phyloP scores from a whole-genome alignment of 2,113 vertebrate genomes.

The Symphodus melops region DNA sequence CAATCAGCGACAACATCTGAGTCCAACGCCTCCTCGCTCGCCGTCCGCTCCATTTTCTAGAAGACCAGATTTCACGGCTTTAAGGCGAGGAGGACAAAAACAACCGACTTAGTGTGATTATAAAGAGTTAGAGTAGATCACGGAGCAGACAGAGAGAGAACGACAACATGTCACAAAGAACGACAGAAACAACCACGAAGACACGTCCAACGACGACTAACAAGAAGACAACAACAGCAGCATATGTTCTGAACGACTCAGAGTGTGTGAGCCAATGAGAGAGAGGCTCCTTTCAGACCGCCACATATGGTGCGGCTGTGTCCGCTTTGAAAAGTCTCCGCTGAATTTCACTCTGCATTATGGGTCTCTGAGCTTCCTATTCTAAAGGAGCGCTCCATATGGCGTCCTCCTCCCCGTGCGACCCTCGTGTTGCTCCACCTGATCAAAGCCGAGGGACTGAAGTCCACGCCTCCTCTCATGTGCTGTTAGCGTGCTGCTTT shows the following conservation, averaged over 20 bases:
- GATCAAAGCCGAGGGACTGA: conserved; percentile 72
- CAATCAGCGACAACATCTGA: conserved; percentile 28
- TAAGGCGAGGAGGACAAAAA: no score
- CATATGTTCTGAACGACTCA: no score
- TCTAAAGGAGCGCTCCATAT: conserved; percentile 91
- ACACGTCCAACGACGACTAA: no score
- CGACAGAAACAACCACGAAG: no score
- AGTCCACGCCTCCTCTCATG: no score
- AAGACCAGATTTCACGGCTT: background rate
- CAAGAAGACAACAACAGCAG: no score
- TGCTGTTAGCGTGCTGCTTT: conserved; percentile 80
- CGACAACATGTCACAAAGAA: no score
- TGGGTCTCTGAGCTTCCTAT: conserved; percentile 93
- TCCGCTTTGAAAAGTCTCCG: conserved; percentile 60
- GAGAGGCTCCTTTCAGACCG: conserved; percentile 57
- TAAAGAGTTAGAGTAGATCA: no score
- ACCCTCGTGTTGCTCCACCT: conserved; percentile 89
- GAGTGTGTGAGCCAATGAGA: background rate
- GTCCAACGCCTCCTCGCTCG: background rate
- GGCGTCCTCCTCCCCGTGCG: conserved; percentile 80
- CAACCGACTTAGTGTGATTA: no score
- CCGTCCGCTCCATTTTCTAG: background rate
- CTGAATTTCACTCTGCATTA: conserved; percentile 88
- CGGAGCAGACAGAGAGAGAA: no score
- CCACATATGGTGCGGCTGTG: conserved; percentile 75